These are phyloP conservation scores for Zaprionus bogoriensis DNA, from an alignment of 2,888 invertebrate species.

Conservation along the genomic window DNA sequence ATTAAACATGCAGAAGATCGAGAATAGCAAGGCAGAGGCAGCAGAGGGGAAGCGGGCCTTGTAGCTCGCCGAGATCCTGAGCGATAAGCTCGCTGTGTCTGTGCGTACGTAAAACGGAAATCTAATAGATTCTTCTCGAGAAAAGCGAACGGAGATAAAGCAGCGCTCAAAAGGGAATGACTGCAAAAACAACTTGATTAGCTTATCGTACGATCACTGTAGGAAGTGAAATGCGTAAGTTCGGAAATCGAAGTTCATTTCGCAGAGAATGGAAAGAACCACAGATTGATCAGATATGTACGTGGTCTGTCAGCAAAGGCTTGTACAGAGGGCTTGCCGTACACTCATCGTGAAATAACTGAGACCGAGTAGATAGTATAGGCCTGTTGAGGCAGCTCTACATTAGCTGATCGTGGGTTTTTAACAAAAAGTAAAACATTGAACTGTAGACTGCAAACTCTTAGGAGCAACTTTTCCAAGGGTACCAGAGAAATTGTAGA, in stretches of 20 bases:
- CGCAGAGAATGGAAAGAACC: background rate
- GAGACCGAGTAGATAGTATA: too few species aligned
- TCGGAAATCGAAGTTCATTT: background rate
- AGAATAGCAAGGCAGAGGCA: conserved; percentile 55
- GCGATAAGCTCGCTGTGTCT: background rate
- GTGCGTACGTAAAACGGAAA: background rate
- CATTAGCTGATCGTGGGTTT: too few species aligned
- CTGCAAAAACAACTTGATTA: background rate
- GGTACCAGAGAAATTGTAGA: too few species aligned
- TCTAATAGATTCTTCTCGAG: background rate
- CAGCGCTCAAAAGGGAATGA: background rate
- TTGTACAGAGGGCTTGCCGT: too few species aligned
- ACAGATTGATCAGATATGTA: background rate
- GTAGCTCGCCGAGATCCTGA: background rate
- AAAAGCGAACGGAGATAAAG: background rate
- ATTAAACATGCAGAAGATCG: conserved; percentile 44
- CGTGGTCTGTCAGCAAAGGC: background rate
- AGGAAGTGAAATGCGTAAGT: conserved; percentile 1
- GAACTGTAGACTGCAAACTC: too few species aligned
- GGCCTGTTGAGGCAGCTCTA: too few species aligned
- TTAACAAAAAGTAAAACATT: too few species aligned
- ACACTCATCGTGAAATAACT: too few species aligned
- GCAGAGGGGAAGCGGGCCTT: background rate
- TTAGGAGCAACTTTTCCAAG: too few species aligned
- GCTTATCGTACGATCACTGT: background rate